Percentiles rank a stretch among this genome's conserved stretches.
These are phyloP conservation scores for Pterophyllum scalare DNA, from an alignment of 2,113 vertebrate genomes.

Conservation along the genomic window DNA sequence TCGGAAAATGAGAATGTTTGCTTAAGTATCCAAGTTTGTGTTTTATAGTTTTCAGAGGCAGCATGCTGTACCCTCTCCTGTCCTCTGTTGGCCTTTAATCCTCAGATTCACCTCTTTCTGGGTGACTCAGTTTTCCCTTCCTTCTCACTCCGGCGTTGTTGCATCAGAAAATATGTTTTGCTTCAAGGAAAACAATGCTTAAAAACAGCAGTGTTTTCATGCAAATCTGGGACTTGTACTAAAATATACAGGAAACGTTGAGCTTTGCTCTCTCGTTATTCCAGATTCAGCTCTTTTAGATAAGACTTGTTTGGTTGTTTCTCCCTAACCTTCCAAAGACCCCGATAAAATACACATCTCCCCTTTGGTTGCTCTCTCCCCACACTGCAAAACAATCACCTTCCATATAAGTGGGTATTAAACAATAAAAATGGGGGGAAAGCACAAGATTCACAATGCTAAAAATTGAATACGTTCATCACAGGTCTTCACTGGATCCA, in stretches of 20 bases:
- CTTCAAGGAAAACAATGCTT: conserved; percentile 12
- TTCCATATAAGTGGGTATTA: neutral
- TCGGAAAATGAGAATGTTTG: neutral
- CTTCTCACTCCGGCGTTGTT: neutral
- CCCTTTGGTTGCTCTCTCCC: neutral
- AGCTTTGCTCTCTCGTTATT: conserved; percentile 26
- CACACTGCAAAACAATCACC: neutral
- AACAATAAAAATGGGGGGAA: neutral
- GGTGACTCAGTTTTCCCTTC: neutral
- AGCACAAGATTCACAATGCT: accelerated
- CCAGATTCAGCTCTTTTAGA: neutral
- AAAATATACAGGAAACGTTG: conserved; percentile 32
- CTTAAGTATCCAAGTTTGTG: neutral
- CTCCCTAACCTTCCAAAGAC: neutral
- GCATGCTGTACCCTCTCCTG: neutral
- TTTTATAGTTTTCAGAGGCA: neutral
- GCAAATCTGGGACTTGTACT: conserved; percentile 27
- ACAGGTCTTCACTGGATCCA: neutral
- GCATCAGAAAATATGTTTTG: conserved; percentile 27
- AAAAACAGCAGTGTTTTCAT: conserved; percentile 35
- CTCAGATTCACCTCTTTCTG: neutral
- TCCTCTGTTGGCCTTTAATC: conserved; percentile 32
- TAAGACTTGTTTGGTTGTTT: neutral
- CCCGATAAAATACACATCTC: neutral
- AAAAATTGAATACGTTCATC: neutral